Conservation (phyloP, 2,113 vertebrate species). For the Theristicus caerulescens region DNA sequence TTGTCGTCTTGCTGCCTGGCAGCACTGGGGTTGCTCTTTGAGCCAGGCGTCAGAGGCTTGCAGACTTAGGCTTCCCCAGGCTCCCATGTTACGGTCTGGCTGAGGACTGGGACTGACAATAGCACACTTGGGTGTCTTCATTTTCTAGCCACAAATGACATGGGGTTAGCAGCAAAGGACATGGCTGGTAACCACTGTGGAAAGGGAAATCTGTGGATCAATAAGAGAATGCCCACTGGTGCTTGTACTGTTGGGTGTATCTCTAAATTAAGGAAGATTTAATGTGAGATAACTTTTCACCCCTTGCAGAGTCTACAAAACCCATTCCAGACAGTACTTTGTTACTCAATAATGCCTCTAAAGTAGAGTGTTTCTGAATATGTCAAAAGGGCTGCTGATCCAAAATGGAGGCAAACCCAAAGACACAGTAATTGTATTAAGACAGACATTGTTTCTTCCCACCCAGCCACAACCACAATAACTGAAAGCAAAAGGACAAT, state of each 20-base stretch:
- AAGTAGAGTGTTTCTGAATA: background rate
- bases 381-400: background rate
- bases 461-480: background rate
- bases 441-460: background rate
- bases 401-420: background rate
- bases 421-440: background rate
- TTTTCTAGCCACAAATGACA: slow-evolving; percentile 53
- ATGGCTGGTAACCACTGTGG: slow-evolving; percentile 18
- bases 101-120: slow-evolving; percentile 24
- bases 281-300: background rate
- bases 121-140: slow-evolving; percentile 47
- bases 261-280: background rate
- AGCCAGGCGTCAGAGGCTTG: slow-evolving; percentile 9
- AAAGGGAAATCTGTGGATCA: slow-evolving; percentile 51
- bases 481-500: background rate
- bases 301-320: background rate
- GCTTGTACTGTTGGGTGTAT: background rate
- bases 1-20: slow-evolving; percentile 51
- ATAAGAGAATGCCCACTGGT: slow-evolving; percentile 29
- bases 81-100: background rate
- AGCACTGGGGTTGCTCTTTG: background rate
- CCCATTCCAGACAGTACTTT: background rate
- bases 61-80: background rate
- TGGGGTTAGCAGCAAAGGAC: slow-evolving; percentile 24
- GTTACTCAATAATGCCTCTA: background rate